phyloP scores from a whole-genome alignment of 2,797 vertebrate species.

The Leptodactylus fallax region DNA sequence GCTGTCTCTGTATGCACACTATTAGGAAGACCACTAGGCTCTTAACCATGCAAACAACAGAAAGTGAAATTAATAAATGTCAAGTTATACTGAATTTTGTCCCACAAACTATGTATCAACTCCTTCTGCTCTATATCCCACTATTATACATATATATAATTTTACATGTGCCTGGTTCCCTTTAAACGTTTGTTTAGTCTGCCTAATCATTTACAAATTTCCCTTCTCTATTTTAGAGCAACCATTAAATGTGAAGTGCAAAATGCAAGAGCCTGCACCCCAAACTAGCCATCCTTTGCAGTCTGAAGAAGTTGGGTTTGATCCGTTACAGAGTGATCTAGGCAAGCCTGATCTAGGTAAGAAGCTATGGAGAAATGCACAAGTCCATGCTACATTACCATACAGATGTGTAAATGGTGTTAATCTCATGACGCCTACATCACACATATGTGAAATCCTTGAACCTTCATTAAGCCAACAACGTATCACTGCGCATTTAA shows the following conservation, averaged over 20 bases:
- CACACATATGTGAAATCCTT: slow-evolving; percentile 14
- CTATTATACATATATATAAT: too few relatives aligned
- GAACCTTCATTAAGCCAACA: slow-evolving; percentile 43
- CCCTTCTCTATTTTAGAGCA: slow-evolving; percentile 8
- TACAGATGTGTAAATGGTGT: neutral
- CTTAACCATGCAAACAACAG: too few relatives aligned
- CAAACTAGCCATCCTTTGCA: slow-evolving; percentile 93
- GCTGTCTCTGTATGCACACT: too few relatives aligned
- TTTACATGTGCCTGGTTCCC: neutral
- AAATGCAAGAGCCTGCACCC: slow-evolving; percentile 91
- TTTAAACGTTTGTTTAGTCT: neutral
- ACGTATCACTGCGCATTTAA: slow-evolving; percentile 24
- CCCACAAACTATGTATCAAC: too few relatives aligned
- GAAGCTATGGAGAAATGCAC: neutral
- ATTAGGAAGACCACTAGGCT: too few relatives aligned
- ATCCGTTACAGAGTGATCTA: slow-evolving; percentile 88
- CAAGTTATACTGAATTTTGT: too few relatives aligned
- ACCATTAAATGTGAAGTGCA: slow-evolving; percentile 58
- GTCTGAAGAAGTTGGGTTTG: slow-evolving; percentile 91
- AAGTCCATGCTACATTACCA: neutral
- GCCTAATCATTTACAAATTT: neutral
- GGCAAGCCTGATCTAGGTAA: slow-evolving; percentile 81
- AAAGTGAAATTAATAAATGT: too few relatives aligned
- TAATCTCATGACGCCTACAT: slow-evolving; percentile 29
- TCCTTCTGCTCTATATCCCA: too few relatives aligned